phyloP scores from a whole-genome alignment of 2,113 vertebrate species.

The Bos indicus region DNA sequence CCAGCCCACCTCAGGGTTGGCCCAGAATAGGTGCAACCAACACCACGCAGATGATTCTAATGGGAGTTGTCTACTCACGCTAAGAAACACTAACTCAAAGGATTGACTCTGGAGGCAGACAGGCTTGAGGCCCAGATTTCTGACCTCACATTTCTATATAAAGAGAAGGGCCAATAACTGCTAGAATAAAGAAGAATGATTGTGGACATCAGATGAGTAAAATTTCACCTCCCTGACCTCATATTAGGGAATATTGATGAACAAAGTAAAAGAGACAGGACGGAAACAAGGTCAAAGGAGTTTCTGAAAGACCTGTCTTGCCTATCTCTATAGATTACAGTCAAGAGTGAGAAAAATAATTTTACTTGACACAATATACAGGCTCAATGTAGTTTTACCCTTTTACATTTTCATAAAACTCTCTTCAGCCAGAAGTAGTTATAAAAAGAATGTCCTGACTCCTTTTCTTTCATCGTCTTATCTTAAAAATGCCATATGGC shows the following conservation, averaged over 20 bases:
- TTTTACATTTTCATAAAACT: background rate
- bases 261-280: background rate
- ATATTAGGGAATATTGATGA: background rate
- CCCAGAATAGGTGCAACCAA: background rate
- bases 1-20: background rate
- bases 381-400: background rate
- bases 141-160: background rate
- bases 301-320: background rate
- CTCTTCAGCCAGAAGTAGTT: background rate
- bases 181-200: background rate
- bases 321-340: background rate
- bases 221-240: background rate
- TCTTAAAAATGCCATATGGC: slow-evolving; percentile 9
- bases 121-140: background rate
- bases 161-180: background rate
- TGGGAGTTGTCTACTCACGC: background rate
- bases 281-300: background rate
- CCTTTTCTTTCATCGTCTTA: background rate
- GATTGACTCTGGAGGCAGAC: background rate
- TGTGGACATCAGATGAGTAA: background rate
- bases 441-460: slow-evolving; percentile 23
- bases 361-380: background rate
- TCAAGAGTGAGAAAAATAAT: background rate
- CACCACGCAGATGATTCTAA: background rate
- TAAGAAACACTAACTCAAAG: background rate